Evolutionary conservation across 2,888 invertebrate species (phyloP).

Genomic region (Coremacera marginata): DNA sequence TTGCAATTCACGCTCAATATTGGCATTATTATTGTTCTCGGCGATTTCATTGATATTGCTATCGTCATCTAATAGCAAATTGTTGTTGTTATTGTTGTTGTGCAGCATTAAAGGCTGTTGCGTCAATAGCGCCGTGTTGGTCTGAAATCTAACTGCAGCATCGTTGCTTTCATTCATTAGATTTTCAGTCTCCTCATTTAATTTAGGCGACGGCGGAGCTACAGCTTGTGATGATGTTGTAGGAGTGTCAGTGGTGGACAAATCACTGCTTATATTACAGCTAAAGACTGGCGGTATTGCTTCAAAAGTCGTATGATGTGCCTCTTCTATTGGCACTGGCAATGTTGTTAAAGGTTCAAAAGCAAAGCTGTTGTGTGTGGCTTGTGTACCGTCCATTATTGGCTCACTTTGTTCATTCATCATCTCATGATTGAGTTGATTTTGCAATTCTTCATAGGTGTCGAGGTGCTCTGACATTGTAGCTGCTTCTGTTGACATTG

Average conservation of each 20-base stretch:
- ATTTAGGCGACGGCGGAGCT: conserved; percentile 30
- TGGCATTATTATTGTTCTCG: conserved; percentile 67
- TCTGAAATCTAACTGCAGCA: conserved; percentile 26
- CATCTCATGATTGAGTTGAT: conserved; percentile 57
- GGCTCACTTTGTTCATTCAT: background rate
- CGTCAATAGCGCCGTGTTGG: conserved; percentile 39
- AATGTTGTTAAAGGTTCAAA: background rate
- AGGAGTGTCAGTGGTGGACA: conserved; percentile 28
- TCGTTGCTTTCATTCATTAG: conserved; percentile 60
- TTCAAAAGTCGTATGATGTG: background rate
- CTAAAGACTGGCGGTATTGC: background rate
- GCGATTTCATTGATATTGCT: conserved; percentile 67
- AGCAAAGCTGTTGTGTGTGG: conserved; percentile 1
- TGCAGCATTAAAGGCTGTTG: conserved; percentile 40
- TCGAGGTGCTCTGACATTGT: background rate
- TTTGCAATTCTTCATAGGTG: conserved; percentile 58
- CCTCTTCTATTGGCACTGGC: background rate
- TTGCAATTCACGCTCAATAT: conserved; percentile 65
- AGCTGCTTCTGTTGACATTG: background rate
- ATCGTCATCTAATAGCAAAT: conserved; percentile 44
- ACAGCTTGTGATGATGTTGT: conserved; percentile 7
- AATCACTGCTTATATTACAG: conserved; percentile 41
- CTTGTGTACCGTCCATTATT: background rate
- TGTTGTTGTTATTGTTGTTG: conserved; percentile 10
- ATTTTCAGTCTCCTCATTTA: conserved; percentile 65